Base-by-base conservation (phyloP, 1,140 invertebrate genomes). In the Goniozus legneri region DNA sequence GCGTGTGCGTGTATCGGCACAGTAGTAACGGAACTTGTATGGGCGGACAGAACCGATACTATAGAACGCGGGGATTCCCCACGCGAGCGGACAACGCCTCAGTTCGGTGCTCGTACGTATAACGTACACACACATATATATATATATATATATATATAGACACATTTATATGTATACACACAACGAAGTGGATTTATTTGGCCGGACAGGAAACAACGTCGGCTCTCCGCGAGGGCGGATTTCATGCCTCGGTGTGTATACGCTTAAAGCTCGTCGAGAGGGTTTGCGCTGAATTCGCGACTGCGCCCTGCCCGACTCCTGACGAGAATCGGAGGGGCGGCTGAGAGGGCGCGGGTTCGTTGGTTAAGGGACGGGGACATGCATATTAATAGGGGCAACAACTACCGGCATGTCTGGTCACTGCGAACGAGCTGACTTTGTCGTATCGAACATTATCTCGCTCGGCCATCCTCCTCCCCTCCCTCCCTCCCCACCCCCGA, bases 101-200 rank as follows among this genome's bases (percentile, higher is more conserved):
- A n/a, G n/a, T n/a, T n/a, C n/a, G n/a, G n/a, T n/a, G n/a, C n/a
- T n/a, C n/a, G n/a, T n/a, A n/a, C n/a, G n/a, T n/a, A n/a, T n/a
- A n/a, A n/a, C n/a, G n/a, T n/a, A n/a, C n/a, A n/a, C n/a, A n/a
- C n/a, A n/a, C n/a, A n/a, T n/a, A n/a, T n/a, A n/a, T n/a, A n/a
- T n/a, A n/a, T n/a, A n/a, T n/a, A n/a, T n/a, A n/a, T n/a, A n/a
- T n/a, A n/a, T n/a, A n/a, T n/a, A n/a, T n/a, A n/a, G n/a, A n/a
- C n/a, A n/a, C n/a, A n/a, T n/a, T n/a, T n/a, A n/a, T 35, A 46
- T 12, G 36, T 24, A 10, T 4, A 27, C 24, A 47, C 51, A 56
- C 60, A 63, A 56, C 62, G 58, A 67, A 61, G 61, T 65, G 67
- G 60, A 71, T 72, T 71, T 71, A 71, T 71, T 72, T 65, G 58